phyloP scores from a whole-genome alignment of 2,888 invertebrate genomes.

The Noctua janthe region DNA sequence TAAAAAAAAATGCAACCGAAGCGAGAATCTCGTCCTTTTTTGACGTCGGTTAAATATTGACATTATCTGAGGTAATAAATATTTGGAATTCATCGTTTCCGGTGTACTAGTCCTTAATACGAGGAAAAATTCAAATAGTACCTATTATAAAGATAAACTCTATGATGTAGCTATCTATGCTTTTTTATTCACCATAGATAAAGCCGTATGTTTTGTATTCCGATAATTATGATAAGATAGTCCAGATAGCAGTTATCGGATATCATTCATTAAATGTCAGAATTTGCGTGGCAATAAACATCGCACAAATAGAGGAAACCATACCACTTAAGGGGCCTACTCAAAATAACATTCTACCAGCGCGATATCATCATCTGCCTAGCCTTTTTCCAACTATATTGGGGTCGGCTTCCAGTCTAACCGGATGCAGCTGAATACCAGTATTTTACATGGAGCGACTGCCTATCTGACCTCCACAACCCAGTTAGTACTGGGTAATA shows the following conservation, averaged over 20 bases:
- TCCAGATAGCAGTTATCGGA: conserved; percentile 7
- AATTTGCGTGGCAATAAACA: not conserved
- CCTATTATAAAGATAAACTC: conserved; percentile 11
- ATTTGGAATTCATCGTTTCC: conserved; percentile 1
- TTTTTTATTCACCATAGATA: conserved; percentile 26
- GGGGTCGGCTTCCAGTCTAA: no score
- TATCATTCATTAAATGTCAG: conserved; percentile 27
- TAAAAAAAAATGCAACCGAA: no score
- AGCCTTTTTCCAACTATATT: no score
- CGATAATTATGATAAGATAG: conserved; percentile 28
- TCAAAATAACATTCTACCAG: not conserved
- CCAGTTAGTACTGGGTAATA: no score
- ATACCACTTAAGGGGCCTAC: not conserved
- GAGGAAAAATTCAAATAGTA: not conserved
- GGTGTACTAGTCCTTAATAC: not conserved
- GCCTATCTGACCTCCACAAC: no score
- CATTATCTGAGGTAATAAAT: not conserved
- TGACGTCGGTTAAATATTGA: no score
- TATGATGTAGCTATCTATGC: not conserved
- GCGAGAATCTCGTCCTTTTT: no score
- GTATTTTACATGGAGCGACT: no score
- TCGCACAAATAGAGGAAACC: no score
- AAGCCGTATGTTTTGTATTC: conserved; percentile 1
- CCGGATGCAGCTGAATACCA: no score
- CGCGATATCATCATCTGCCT: no score